Percentiles rank a stretch among this genome's conserved stretches.
Evolutionary conservation across 2,888 invertebrate species (phyloP).

Genomic region (Mycalesis mineus): DNA sequence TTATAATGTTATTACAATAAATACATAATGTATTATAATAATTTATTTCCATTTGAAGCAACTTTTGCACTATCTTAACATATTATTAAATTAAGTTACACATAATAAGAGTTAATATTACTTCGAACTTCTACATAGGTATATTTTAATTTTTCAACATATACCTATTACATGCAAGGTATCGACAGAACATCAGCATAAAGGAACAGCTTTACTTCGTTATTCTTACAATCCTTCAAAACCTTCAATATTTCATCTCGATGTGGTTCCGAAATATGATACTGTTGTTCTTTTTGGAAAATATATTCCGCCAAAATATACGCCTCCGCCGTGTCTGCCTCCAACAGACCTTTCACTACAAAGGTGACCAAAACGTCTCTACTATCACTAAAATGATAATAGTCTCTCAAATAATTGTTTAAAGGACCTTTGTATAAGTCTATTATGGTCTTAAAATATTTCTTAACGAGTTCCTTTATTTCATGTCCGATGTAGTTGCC

Average conservation of each 20-base stretch:
- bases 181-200: conserved; percentile 18
- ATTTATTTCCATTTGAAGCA: too few relatives aligned
- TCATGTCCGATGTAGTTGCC: conserved; percentile 46
- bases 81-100: too few relatives aligned
- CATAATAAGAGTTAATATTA: not conserved
- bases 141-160: not conserved
- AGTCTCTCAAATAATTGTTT: conserved; percentile 31
- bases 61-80: too few relatives aligned
- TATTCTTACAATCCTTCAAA: conserved; percentile 25
- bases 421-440: conserved; percentile 40
- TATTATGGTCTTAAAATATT: conserved; percentile 45
- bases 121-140: not conserved
- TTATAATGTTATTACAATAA: too few relatives aligned
- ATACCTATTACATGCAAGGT: not conserved
- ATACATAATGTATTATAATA: too few relatives aligned
- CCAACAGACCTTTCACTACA: conserved; percentile 31
- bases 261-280: conserved; percentile 6
- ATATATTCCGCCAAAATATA: conserved; percentile 31
- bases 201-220: conserved; percentile 31
- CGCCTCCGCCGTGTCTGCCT: conserved; percentile 25
- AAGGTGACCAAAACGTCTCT: conserved; percentile 22
- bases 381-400: conserved; percentile 24
- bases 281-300: conserved; percentile 11
- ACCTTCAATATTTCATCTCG: conserved; percentile 23
- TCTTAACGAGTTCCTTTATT: conserved; percentile 35